A percentile compares a stretch with the other conserved stretches of the same genome.
Conservation (phyloP, 1,140 invertebrate species). For the Trachelipus rathkii region DNA sequence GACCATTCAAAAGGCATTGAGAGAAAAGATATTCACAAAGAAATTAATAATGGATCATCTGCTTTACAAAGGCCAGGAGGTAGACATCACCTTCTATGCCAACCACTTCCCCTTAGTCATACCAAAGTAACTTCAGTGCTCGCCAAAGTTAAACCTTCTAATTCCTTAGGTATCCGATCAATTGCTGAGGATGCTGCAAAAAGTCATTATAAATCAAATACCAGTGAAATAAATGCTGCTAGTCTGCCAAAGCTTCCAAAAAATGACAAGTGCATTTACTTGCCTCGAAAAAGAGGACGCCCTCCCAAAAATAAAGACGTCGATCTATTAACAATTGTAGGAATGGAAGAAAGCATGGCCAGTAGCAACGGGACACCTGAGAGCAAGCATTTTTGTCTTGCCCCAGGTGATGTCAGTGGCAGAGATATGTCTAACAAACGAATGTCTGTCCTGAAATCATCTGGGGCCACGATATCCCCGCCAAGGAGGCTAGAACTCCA, state of each 20-base stretch:
- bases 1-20: not conserved
- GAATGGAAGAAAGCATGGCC: not conserved
- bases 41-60: not conserved
- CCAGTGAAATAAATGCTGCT: slow-evolving; percentile 4
- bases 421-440: not conserved
- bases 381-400: not conserved
- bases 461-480: slow-evolving; percentile 1
- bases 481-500: not conserved
- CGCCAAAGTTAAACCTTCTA: not conserved
- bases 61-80: not conserved
- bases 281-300: slow-evolving; percentile 33
- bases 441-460: not conserved
- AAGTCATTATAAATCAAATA: not conserved
- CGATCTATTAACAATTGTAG: slow-evolving; percentile 23
- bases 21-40: not conserved
- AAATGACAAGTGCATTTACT: not conserved
- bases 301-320: slow-evolving; percentile 40
- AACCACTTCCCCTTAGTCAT: not conserved
- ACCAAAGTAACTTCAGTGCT: not conserved
- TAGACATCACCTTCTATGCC: not conserved
- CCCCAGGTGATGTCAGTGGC: slow-evolving; percentile 16
- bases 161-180: not conserved
- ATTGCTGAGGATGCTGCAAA: not conserved
- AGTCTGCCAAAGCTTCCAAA: slow-evolving; percentile 19
- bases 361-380: not conserved